phyloP scores from a whole-genome alignment of 2,888 invertebrate genomes.

The Eristalis arbustorum region DNA sequence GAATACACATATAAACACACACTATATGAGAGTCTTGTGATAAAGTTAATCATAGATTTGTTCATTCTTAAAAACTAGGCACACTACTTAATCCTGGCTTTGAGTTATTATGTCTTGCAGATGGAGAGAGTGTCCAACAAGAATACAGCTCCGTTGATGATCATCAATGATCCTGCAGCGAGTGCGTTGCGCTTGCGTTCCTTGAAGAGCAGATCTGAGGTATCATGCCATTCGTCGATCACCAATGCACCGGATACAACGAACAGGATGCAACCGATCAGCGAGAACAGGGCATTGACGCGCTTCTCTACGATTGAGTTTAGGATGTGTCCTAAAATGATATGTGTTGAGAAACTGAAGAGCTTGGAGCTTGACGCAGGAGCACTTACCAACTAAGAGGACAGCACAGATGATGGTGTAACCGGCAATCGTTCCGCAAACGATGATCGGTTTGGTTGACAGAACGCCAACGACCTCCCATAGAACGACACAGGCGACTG shows the following conservation, averaged over 20 bases:
- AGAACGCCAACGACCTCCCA: conserved; percentile 74
- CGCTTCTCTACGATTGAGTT: conserved; percentile 78
- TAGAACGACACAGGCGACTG: conserved; percentile 77
- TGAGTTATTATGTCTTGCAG: conserved; percentile 76
- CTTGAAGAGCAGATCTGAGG: conserved; percentile 72
- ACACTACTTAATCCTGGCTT: not conserved
- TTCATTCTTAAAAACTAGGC: conserved; percentile 47
- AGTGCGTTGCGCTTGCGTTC: conserved; percentile 77
- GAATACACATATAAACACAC: conserved; percentile 13
- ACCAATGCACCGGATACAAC: conserved; percentile 77
- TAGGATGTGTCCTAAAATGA: conserved; percentile 76
- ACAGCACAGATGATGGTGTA: conserved; percentile 77
- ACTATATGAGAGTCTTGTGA: conserved; percentile 18
- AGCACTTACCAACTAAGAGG: conserved; percentile 74
- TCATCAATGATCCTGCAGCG: conserved; percentile 78
- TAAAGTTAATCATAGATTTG: conserved; percentile 45
- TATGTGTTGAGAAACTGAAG: not conserved
- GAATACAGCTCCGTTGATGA: conserved; percentile 78
- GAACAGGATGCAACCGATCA: conserved; percentile 77
- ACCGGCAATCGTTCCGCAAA: conserved; percentile 77
- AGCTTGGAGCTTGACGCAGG: not conserved
- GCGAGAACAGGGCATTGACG: conserved; percentile 76
- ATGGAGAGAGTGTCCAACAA: conserved; percentile 78
- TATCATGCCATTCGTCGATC: conserved; percentile 77
- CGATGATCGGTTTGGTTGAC: conserved; percentile 73